A percentile compares a stretch with the other conserved stretches of the same genome.
Conservation (phyloP, 1,140 invertebrate species). For the Rhizoglyphus robini region DNA sequence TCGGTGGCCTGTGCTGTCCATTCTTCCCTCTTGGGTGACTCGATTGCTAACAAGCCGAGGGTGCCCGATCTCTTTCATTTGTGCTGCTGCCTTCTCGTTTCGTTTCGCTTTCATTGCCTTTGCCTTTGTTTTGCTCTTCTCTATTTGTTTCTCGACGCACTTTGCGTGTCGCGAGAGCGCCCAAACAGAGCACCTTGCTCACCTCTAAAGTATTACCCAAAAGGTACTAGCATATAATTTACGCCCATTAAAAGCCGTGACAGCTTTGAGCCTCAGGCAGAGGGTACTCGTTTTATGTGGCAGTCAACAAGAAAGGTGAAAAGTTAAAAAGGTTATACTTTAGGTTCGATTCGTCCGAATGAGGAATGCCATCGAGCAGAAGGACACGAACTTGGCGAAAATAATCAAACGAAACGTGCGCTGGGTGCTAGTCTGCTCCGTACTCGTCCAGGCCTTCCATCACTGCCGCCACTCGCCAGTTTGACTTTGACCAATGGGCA, state of each 20-base stretch:
- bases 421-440: too few relatives aligned
- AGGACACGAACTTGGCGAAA: too few relatives aligned
- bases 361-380: too few relatives aligned
- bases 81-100: background rate
- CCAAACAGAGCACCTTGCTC: constrained; percentile 5
- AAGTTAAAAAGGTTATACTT: constrained; percentile 6
- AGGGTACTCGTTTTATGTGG: constrained; percentile 1
- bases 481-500: too few relatives aligned
- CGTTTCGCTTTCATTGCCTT: background rate
- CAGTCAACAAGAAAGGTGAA: background rate
- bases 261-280: constrained; percentile 14
- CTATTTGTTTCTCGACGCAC: constrained; percentile 3
- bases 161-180: constrained; percentile 10
- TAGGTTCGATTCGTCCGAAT: background rate
- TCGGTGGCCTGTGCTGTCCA: too few relatives aligned
- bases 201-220: background rate
- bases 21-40: background rate
- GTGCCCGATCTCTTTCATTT: background rate
- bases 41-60: constrained; percentile 1
- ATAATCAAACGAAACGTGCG: too few relatives aligned
- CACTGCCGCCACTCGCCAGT: too few relatives aligned
- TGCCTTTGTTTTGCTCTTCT: background rate
- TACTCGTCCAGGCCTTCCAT: too few relatives aligned
- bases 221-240: constrained; percentile 13
- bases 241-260: constrained; percentile 19